Percentiles rank a stretch among this genome's conserved stretches.
Conservation (phyloP, 2,113 vertebrate species). For the Gallinago paraguaiae region DNA sequence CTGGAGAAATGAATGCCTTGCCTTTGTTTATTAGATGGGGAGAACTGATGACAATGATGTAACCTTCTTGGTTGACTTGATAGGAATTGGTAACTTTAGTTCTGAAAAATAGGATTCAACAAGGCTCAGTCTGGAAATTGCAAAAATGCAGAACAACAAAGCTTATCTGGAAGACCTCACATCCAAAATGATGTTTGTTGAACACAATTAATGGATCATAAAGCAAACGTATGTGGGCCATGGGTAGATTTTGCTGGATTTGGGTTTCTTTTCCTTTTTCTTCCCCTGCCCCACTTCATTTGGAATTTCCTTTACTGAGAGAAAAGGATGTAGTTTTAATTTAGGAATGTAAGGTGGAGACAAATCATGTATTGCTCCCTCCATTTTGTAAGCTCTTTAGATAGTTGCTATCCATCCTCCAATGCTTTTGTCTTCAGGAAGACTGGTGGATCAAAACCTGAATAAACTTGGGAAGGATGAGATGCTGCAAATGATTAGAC, state of each 20-base stretch:
- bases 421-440: constrained; percentile 74
- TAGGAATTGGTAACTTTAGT: neutral
- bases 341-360: neutral
- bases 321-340: neutral
- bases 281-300: no score
- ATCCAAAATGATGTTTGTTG: no score
- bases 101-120: neutral
- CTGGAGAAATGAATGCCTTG: neutral
- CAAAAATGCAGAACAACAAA: neutral
- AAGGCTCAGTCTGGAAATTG: neutral
- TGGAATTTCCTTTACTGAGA: neutral
- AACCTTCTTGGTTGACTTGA: neutral
- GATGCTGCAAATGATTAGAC: constrained; percentile 98
- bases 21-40: neutral
- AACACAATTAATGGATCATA: neutral
- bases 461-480: constrained; percentile 98
- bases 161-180: neutral
- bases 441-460: constrained; percentile 93
- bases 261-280: no score
- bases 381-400: neutral
- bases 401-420: neutral
- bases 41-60: neutral
- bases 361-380: neutral
- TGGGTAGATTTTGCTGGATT: neutral
- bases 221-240: neutral